Evolutionary conservation across 2,113 vertebrate species (phyloP), one percentile per base, ranked within the genome.

Genomic region (Hippocampus abdominalis): DNA sequence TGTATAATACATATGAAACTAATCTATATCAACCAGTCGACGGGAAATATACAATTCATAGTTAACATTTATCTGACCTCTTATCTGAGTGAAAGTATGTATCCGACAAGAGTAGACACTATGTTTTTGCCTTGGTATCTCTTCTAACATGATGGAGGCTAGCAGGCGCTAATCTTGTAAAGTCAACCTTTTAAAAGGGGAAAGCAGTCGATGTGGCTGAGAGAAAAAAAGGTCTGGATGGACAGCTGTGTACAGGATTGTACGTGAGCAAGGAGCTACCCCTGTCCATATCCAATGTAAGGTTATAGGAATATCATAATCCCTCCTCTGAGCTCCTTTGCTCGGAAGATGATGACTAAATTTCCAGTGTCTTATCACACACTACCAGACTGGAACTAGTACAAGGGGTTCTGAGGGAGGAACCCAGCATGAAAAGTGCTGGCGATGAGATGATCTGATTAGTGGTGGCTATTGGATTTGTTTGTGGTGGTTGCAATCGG

Each of bases 361-460:
- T 96, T 95, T 94, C 93, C 94, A 95, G 93, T 96, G 95, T 96
- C 96, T 97, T 97, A 98, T 99, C 95, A 94, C 95, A 95, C 93
- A 91, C 93, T 95, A 93, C 90, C 95, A 99, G 96, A 91, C 95
- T 95, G 93, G 93, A 94, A 93, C 92, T 92, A 92, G 93, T 94
- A 95, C 91, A 94, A 94, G 93, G 90, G 93, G 90, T 93, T 94
- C 92, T 93, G 93, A 95, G 94, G 93, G 94, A 93, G 93, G 88
- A 89, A 92, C 92, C 92, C 94, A 95, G 95, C 94, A 93, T 96
- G 95, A 95, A 95, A 94, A 95, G 87, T 92, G 92, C 87, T 90
- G 91, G 90, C 94, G 91, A 94, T 92, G 89, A 94, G 92, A 94
- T 94, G 94, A 96, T 95, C 94, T 95, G 95, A 96, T 97, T 95